Evolutionary conservation across 2,113 vertebrate species (phyloP), one percentile per base, ranked within the genome.

Genomic region (Mugil cephalus): DNA sequence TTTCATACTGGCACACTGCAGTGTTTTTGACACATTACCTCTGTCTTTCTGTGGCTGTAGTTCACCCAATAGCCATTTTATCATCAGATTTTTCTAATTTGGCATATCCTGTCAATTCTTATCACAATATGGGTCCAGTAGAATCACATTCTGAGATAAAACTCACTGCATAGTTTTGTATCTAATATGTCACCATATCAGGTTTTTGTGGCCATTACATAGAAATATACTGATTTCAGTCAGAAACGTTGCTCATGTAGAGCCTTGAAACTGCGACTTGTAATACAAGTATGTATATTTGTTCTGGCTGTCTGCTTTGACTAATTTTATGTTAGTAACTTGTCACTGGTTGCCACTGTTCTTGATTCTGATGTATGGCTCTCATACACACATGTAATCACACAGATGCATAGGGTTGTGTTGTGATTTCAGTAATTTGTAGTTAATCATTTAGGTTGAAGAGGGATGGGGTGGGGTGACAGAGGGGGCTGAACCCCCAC

Each of bases 401-500:
- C 51, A 59, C 24, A 48, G 65, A 59, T 35, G 56, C 46, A 42
- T 40, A 45, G 13, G 51, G 92, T 54, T 84, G 92, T 90, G 82
- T 91, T 89, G 91, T 93, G 92, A 93, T 89, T 93, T 94, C 91
- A 92, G 93, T 93, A 93, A 95, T 95, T 95, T 92, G 93, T 92
- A 96, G 95, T 95, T 96, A 96, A 97, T 96, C 92, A 95, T 96
- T 95, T 95, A 94, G 91, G 95, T 89, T 94, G 83, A 90, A 91
- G 91, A 94, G 94, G 92, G 95, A 94, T 94, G 91, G 92, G 93
- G 87, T 90, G 91, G 91, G 94, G 94, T 92, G 95, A 94, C 93
- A 92, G 94, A 92, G 91, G 91, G 92, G 48, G 93, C 93, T 94
- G 90, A 94, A n/a, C 11, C 53, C 35, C 43, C 62, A 91, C 21